These are phyloP conservation scores for Trichomycterus rosablanca DNA, from an alignment of 2,113 vertebrate species.

Conservation along the genomic window DNA sequence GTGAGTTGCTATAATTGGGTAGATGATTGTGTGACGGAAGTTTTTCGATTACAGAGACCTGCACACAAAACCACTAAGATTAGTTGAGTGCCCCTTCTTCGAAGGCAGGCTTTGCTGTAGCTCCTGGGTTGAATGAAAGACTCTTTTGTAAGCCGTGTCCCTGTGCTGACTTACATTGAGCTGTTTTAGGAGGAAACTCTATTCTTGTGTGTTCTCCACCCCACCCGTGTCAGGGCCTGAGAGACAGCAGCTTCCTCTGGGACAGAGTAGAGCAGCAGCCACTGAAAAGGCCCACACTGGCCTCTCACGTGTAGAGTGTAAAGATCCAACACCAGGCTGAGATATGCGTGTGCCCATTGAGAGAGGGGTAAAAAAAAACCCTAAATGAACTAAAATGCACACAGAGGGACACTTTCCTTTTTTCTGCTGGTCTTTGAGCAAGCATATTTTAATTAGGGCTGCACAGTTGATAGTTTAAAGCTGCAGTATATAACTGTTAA, in stretches of 20 bases:
- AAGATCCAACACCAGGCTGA: conserved; percentile 54
- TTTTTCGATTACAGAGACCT: conserved; percentile 22
- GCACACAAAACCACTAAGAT: conserved; percentile 9
- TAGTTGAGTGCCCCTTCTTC: conserved; percentile 6
- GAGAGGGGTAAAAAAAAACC: conserved; percentile 7
- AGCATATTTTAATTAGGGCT: conserved; percentile 3
- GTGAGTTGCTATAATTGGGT: conserved; percentile 66
- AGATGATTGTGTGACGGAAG: conserved; percentile 1
- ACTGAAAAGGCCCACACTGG: conserved; percentile 51
- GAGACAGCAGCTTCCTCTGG: conserved; percentile 44
- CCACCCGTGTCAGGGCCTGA: conserved; percentile 20
- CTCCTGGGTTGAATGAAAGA: conserved; percentile 61
- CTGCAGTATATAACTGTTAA: too few relatives aligned
- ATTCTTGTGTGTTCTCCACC: conserved; percentile 26
- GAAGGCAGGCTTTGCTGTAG: conserved; percentile 43
- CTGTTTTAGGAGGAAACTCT: conserved; percentile 47
- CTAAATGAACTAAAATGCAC: too few relatives aligned
- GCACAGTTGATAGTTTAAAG: too few relatives aligned
- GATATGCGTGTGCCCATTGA: conserved; percentile 17
- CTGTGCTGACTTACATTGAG: conserved; percentile 47
- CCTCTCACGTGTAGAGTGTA: conserved; percentile 60
- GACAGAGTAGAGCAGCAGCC: conserved; percentile 45
- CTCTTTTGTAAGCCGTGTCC: conserved; percentile 61
- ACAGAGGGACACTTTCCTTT: background rate
- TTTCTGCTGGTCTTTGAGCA: conserved; percentile 54